Conservation (phyloP, 2,113 vertebrate species). For the Seriola aureovittata region DNA sequence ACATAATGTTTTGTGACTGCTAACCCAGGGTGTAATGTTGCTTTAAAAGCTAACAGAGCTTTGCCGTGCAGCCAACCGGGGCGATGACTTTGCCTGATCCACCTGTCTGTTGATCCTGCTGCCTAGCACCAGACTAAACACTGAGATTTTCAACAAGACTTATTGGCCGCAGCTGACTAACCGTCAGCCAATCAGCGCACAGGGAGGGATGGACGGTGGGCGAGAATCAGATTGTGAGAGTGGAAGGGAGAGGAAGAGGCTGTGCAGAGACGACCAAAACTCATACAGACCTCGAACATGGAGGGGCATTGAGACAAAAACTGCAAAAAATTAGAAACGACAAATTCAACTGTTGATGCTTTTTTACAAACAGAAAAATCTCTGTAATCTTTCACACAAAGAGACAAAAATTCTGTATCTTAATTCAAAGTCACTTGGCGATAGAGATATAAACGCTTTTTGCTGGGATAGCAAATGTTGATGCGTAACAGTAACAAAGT, state of each 20-base stretch:
- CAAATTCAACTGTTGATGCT: not conserved
- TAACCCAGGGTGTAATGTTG: slow-evolving; percentile 61
- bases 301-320: slow-evolving; percentile 15
- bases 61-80: slow-evolving; percentile 90
- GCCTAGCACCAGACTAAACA: slow-evolving; percentile 96
- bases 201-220: slow-evolving; percentile 83
- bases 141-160: slow-evolving; percentile 89
- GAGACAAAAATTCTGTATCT: not conserved
- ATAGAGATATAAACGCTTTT: slow-evolving; percentile 12
- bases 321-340: not conserved
- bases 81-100: slow-evolving; percentile 95
- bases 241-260: slow-evolving; percentile 51
- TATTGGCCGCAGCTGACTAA: slow-evolving; percentile 93
- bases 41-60: slow-evolving; percentile 91
- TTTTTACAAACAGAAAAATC: not conserved
- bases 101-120: slow-evolving; percentile 95
- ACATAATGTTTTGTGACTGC: slow-evolving; percentile 1
- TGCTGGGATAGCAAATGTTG: slow-evolving; percentile 30
- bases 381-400: slow-evolving; percentile 2
- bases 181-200: slow-evolving; percentile 82
- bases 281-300: not conserved
- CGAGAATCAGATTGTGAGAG: slow-evolving; percentile 75
- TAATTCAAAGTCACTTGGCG: slow-evolving; percentile 15
- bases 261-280: slow-evolving; percentile 74
- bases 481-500: slow-evolving; percentile 69